Evolutionary conservation across 2,113 vertebrate species (phyloP), one percentile per base, ranked within the genome.

Genomic region (Fregata magnificens): DNA sequence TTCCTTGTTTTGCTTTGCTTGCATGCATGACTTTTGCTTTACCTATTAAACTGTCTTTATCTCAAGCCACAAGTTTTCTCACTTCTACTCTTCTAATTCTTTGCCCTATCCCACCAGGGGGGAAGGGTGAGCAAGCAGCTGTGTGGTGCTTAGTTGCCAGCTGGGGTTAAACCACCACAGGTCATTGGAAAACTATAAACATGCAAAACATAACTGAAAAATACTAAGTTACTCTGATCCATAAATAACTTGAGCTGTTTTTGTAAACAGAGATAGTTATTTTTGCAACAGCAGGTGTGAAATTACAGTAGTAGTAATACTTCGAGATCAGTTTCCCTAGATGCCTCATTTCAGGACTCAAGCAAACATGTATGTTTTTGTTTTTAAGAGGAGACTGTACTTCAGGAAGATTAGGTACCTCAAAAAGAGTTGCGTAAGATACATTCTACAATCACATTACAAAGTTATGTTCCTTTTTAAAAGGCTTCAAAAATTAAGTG

Each of bases 191-290:
- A 96, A 74, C 42, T n/a, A 47, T 15, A 82, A 85, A 49, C 42
- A 44, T 15, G 38, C 22, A 83, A 86, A 94, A 63, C 10, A 2
- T 36, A 78, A 72, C 50, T 36, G 59, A 95, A 83, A 95, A 94
- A 91, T 22, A 70, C 81, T 50, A 95, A 94, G 90, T 90, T 82
- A 82, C 44, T 59, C 73, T 83, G 92, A 90, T 65, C 89, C 86
- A 92, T 66, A 94, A 95, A 95, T 95, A 95, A 90, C 72, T 84
- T 63, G 44, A 81, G 71, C 71, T 97, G 91, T 56, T 96, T 94
- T 82, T 85, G 92, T 97, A 94, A 95, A 97, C 94, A 96, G 93
- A 92, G 72, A 70, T 7, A 86, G 86, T 47, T 96, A 97, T 90
- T 96, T 97, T 91, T 83, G 95, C 82, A 95, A 56, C 58, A 93